Base-by-base conservation (phyloP, 2,113 vertebrate genomes). In the Stomatorhinus ivindoensis region DNA sequence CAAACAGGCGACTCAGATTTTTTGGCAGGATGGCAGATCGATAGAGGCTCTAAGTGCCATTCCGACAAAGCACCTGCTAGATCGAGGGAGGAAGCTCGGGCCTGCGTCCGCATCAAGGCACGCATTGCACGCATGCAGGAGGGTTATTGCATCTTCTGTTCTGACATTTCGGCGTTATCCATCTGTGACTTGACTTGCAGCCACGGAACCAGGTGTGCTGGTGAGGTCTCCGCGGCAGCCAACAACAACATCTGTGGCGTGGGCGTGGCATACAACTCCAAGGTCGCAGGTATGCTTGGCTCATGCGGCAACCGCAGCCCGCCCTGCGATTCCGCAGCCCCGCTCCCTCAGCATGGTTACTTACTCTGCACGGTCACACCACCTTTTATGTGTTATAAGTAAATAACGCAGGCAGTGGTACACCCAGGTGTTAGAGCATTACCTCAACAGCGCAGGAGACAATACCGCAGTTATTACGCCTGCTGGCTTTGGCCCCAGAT, bases 171-270 rank as follows among this genome's bases (percentile, higher is more conserved):
- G 15, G 0, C 5, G 8, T 21, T 55, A 7, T 48, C 87, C 86
- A 8, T 91, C 87, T 87, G 35, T 92, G 39, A 24, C 89, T 91
- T 89, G 44, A 94, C n/a, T n/a, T 53, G 50, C 50, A 99, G 98
- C 95, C 98, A 99, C 0, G 98, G 98, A 89, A 99, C 98, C 3
- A 95, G 98, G 61, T 99, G 98, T 93, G 98, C 98, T 0, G 98
- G 98, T 88, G 98, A 99, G 93, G 98, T 99, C 86, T 99, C 98
- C 86, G 98, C 98, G 0, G 97, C 97, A 35, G 98, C 98, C 92
- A 99, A 99, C 95, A 99, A 99, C 95, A 97, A 99, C 92, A 99
- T 99, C 93, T 99, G 98, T 39, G 98, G 98, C 0, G 98, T 99
- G 65, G 98, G 98, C 85, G 98, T 99, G 27, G 98, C 98, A 0